Conservation (phyloP, 1,140 invertebrate genomes). For the Ruditapes philippinarum region DNA sequence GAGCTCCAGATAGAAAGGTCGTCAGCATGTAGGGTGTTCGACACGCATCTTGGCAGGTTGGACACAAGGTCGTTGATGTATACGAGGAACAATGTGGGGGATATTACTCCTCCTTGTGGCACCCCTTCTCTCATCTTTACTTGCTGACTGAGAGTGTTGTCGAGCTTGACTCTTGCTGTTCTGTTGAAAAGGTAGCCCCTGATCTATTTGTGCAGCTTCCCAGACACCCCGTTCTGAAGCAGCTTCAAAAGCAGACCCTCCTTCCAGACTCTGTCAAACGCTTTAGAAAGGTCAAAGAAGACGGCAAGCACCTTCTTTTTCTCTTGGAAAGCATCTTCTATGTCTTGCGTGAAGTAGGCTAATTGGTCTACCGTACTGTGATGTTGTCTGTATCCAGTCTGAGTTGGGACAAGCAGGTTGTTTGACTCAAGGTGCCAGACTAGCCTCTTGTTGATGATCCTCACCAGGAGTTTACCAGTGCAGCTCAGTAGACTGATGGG, state of each 20-base stretch:
- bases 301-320: slow-evolving; percentile 43
- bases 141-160: slow-evolving; percentile 22
- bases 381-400: slow-evolving; percentile 39
- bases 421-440: slow-evolving; percentile 4
- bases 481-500: slow-evolving; percentile 61
- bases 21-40: neutral
- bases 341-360: neutral
- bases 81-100: neutral
- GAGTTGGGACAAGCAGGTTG: neutral
- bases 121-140: slow-evolving; percentile 9
- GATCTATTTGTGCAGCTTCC: slow-evolving; percentile 37
- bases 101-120: neutral
- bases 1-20: neutral
- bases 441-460: neutral
- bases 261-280: slow-evolving; percentile 60
- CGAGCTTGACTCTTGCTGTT: slow-evolving; percentile 50
- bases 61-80: slow-evolving; percentile 28
- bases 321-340: slow-evolving; percentile 63
- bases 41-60: neutral
- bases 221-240: neutral
- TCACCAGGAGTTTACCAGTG: slow-evolving; percentile 44
- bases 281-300: slow-evolving; percentile 48
- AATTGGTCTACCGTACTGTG: slow-evolving; percentile 51
- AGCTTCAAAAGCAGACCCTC: slow-evolving; percentile 52
- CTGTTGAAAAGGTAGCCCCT: neutral